phyloP scores from a whole-genome alignment of 64 coral and sea anemone species.

The Acropora tenuis region DNA sequence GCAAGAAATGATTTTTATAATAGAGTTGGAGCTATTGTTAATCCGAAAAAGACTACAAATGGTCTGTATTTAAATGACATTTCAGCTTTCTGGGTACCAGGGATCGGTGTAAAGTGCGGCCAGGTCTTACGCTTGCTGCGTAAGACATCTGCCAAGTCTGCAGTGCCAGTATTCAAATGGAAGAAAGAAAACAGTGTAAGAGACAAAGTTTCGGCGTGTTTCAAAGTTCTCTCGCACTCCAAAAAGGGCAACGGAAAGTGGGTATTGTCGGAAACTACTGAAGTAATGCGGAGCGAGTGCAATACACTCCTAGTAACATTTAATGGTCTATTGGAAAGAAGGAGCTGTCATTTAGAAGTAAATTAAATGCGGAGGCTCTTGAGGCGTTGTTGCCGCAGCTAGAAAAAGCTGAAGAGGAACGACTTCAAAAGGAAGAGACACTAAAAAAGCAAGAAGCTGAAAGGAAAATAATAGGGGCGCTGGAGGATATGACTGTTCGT shows the following conservation, averaged over 20 bases:
- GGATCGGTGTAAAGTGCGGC: not conserved
- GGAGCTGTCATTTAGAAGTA: not conserved
- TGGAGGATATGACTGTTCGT: conserved; percentile 11
- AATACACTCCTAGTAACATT: conserved; percentile 3
- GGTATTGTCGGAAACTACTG: conserved; percentile 9
- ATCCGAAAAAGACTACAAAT: not conserved
- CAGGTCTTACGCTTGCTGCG: not conserved
- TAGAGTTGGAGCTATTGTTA: no score
- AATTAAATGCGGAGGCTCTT: conserved; percentile 13
- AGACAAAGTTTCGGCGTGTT: conserved; percentile 4
- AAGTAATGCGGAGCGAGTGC: conserved; percentile 36
- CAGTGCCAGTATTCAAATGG: conserved; percentile 23
- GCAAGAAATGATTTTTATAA: no score
- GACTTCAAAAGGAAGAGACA: not conserved
- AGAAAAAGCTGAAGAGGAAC: not conserved
- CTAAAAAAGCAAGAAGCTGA: not conserved
- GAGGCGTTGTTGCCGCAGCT: not conserved
- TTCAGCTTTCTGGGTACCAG: conserved; percentile 25
- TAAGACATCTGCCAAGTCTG: conserved; percentile 7
- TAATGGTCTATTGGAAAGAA: not conserved
- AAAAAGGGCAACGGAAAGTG: conserved; percentile 17
- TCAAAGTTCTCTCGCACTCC: conserved; percentile 5
- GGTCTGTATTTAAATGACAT: conserved; percentile 9
- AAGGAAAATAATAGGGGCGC: conserved; percentile 7
- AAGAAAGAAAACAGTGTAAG: not conserved